Evolutionary conservation across 2,888 invertebrate species (phyloP), one percentile per base, ranked within the genome.

Genomic region (Drosophila neotestacea): DNA sequence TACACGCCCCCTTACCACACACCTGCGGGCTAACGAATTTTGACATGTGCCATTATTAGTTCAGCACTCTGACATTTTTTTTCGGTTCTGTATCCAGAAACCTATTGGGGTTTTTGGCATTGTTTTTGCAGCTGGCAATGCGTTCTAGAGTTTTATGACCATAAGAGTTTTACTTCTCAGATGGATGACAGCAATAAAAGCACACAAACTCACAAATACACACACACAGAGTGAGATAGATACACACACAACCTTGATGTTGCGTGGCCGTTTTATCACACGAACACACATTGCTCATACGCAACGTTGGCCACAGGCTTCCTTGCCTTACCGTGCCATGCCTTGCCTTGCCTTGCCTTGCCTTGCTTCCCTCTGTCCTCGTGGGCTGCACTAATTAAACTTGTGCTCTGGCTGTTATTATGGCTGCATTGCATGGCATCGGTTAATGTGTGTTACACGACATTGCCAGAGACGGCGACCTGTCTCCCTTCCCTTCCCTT

Each of bases 41-140:
- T 90, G 90, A 90, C 90, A 90, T 90, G 89, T 90, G 90, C 88
- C 89, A 90, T 90, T 90, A 90, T 90, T 90, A 90, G 90, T 90
- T 90, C 89, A 89, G 89, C 89, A 90, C 86, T 83, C 81, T 79
- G 81, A 75, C 77, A 86, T 78, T 85, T 85, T 84, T 85, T 84
- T 59, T 38, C 38, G 63, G 41, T 46, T 13, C 46, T 52, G 61
- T 59, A 48, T 50, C 55, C 41, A 55, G 73, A 61, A 70, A 62
- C 51, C 77, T 62, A 63, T 70, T 58, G 69, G 65, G 73, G 62
- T 56, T 70, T 72, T 75, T 62, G 58, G 75, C 72, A 60, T 85
- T 76, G 77, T 76, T 78, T 81, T 71, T 87, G 73, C 70, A 46
- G 65, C 54, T 70, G 56, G 69, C 74, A 68, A 67, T 79, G 75